Conservation (phyloP, 2,797 vertebrate species). For the Paramormyrops hopkinsi region DNA sequence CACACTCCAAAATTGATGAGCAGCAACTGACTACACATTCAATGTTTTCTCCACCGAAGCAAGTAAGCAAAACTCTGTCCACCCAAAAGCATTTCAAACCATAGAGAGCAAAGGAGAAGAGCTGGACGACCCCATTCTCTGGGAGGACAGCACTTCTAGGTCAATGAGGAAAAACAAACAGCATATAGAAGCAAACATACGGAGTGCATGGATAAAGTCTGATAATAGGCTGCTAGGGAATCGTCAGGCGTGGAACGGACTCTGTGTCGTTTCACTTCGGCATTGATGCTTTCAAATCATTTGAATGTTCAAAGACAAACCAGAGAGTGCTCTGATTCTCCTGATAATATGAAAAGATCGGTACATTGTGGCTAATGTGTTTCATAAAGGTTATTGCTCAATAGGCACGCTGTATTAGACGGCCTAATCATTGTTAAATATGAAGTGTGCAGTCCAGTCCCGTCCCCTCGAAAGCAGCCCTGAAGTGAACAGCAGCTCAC, state of each 20-base stretch:
- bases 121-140: background rate
- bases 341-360: slow-evolving; percentile 11
- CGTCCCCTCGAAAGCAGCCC: slow-evolving; percentile 22
- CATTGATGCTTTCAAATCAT: background rate
- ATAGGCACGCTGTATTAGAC: slow-evolving; percentile 33
- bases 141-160: slow-evolving; percentile 8
- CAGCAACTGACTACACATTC: slow-evolving; percentile 54
- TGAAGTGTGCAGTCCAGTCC: slow-evolving; percentile 30
- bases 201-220: background rate
- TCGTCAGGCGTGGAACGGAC: background rate
- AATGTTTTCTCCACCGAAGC: slow-evolving; percentile 57
- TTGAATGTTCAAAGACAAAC: slow-evolving; percentile 1
- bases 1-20: slow-evolving; percentile 50
- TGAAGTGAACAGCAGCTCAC: slow-evolving; percentile 1
- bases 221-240: background rate
- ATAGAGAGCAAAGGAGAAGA: slow-evolving; percentile 21
- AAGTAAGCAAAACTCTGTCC: slow-evolving; percentile 50
- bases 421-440: background rate
- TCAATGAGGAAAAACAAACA: background rate
- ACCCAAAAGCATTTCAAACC: slow-evolving; percentile 43
- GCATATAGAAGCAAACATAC: background rate
- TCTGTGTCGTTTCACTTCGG: background rate
- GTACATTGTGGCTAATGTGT: slow-evolving; percentile 28
- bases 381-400: slow-evolving; percentile 62
- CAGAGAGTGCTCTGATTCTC: slow-evolving; percentile 1